Evolutionary conservation across 2,113 vertebrate species (phyloP), one percentile per base, ranked within the genome.

Genomic region (Pycnonotus jocosus): DNA sequence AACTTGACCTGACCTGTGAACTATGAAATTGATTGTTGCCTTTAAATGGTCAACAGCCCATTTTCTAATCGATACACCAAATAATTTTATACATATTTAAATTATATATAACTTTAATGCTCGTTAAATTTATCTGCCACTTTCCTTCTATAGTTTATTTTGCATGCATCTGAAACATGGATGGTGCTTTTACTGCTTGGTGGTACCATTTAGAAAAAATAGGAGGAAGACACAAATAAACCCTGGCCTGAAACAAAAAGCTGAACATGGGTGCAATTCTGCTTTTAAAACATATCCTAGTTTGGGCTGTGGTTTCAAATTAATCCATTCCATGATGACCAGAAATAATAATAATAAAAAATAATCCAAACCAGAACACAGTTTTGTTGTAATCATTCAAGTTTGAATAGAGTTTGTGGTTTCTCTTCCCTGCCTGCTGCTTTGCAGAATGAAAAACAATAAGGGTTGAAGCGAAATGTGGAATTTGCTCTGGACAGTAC

Each of bases 51-150:
- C 98, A 98, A 97, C 97, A 97, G 83, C 97, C 98, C 98, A 98
- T 98, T 98, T 98, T 98, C 98, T 98, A 98, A 98, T 98, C 98
- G 95, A 98, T 98, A 98, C 10, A n/a, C 19, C 35, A 62, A 98
- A 98, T 98, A 98, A 98, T 98, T 98, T 98, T 98, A 98, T 98
- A 98, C 97, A 98, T 98, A 98, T 98, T 98, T 98, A 98, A 98
- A 98, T 98, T 98, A 98, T 98, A 98, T 98, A 98, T 98, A 98
- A 98, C 97, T 98, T 98, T 98, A 98, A 98, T 98, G 98, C 97
- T 97, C 92, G 97, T 98, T 98, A 98, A 98, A 98, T 98, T 98
- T 98, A 98, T 98, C 98, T 98, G 95, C 97, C 97, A 96, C 98
- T 98, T 97, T 98, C 97, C 96, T 96, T 85, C 93, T 94, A 24